Evolutionary conservation across 1,140 invertebrate species (phyloP), one percentile per base, ranked within the genome.

Genomic region (Aphaenogaster floridana): DNA sequence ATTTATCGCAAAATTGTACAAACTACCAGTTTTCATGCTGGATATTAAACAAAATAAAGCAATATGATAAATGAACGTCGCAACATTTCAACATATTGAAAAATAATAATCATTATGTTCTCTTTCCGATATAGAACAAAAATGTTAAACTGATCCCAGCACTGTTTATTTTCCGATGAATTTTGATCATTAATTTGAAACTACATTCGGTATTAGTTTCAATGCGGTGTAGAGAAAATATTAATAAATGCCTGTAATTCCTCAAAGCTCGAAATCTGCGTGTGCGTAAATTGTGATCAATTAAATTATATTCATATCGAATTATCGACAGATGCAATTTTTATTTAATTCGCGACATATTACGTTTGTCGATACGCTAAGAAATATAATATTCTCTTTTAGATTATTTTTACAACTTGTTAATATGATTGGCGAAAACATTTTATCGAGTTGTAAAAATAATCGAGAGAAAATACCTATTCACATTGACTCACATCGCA

Each of bases 1-100:
- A 76, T 84, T 76, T 76, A 76, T 74, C 54, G 45, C 69, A 21
- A 76, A 84, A 76, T 61, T 84, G n/a, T 74, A 74, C 39, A 28
- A 36, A 48, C n/a, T 50, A 72, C 79, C 79, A 52, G 42, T 83
- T 83, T 80, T 74, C 52, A 74, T 48, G 2, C 57, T 83, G 42
- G 7, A 74, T 74, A 48, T 83, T 45, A 42, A 74, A 21, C 52
- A 21, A 21, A 74, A 63, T 50, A 11, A 61, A 84, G 63, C 39
- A 15, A 71, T 39, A 5, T 59, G 68, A 83, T 59, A 74, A 83
- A 74, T 59, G 68, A 59, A 83, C 79, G 54, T 74, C 17, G 28
- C 28, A 59, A 68, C 5, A 50, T 81, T 45, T 72, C 42, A 2
- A 69, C 15, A 36, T 39, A 84, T 84, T 50, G 69, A 34, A 48